A percentile compares a stretch with the other conserved stretches of the same genome.
These are phyloP conservation scores for Ictidomys tridecemlineatus DNA, from an alignment of 2,113 vertebrate species.

Conservation along the genomic window DNA sequence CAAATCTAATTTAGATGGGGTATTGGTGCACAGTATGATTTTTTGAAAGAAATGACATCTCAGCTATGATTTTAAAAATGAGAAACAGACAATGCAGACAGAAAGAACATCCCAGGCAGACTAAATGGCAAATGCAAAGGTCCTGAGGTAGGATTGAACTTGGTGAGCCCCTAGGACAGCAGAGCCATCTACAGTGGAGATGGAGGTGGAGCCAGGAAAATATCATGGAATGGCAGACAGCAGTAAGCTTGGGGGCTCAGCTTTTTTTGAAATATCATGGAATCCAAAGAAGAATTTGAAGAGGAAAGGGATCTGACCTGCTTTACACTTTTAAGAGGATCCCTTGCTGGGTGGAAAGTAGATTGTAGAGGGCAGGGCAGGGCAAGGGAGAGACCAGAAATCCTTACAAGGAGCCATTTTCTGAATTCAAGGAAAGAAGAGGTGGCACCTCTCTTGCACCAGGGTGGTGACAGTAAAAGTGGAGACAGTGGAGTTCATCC, in stretches of 20 bases:
- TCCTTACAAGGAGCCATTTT: not conserved
- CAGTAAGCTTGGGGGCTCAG: not conserved
- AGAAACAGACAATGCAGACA: not conserved
- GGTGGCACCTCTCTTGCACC: not conserved
- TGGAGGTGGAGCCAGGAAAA: not conserved
- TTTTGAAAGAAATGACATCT: constrained; percentile 21
- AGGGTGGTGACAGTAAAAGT: not conserved
- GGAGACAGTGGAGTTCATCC: not conserved
- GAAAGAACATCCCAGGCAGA: not conserved
- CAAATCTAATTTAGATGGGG: not conserved
- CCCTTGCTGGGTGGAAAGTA: not conserved
- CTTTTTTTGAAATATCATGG: not conserved
- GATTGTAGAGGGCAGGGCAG: not conserved
- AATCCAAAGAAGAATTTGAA: constrained; percentile 17
- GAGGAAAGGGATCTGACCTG: not conserved
- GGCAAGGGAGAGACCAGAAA: not conserved
- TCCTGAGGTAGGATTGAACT: not conserved
- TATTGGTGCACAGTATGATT: not conserved
- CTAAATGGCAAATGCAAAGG: constrained; percentile 3
- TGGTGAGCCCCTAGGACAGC: not conserved
- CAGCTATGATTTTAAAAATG: not conserved
- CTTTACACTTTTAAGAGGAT: constrained; percentile 38
- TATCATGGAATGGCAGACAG: not conserved
- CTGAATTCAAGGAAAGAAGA: not conserved
- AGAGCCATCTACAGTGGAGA: not conserved